Evolutionary conservation across 2,888 invertebrate genomes (phyloP), one percentile per base, ranked within the genome.

Genomic region (Pemphredon lugubris): DNA sequence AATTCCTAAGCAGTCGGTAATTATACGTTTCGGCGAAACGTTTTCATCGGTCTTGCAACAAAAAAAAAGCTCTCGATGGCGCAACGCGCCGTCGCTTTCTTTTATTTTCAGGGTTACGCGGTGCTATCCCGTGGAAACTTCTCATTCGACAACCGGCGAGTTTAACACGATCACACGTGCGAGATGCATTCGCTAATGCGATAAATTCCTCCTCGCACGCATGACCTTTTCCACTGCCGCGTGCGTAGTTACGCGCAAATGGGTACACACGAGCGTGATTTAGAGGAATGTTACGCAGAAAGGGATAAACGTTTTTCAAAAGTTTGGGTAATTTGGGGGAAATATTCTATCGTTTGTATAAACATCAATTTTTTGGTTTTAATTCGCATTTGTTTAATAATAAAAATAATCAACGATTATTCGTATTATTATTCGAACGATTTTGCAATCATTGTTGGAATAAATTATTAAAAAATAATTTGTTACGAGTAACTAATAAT

Each of bases 191-290:
- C 54, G 23, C 32, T 13, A 48, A 18, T n/a, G 1, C 53, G 11
- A 39, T 61, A 40, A 44, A 54, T 55, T 48, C 58, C 59, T 42
- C 65, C 7, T 7, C 7, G 48, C 61, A 67, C 48, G 54, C 16
- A 32, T 61, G 61, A 55, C 48, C 60, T 67, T 61, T 34, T 20
- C 48, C 14, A 20, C 2, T 39, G n/a, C 11, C 39, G 39, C 3
- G 14, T 11, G 14, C 39, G 11, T 13, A 13, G 4, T 39, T 3
- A 11, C n/a, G 4, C 11, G 5, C 3, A 13, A 39, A 13, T n/a
- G 14, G 3, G 39, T 13, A 13, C 11, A 13, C n/a, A n/a, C n/a
- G n/a, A n/a, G n/a, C n/a, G n/a, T n/a, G n/a, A n/a, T n/a, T n/a
- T n/a, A n/a, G n/a, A n/a, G n/a, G n/a, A n/a, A n/a, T n/a, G n/a